phyloP scores from a whole-genome alignment of 1,140 invertebrate genomes.

The Mamestra configurata region DNA sequence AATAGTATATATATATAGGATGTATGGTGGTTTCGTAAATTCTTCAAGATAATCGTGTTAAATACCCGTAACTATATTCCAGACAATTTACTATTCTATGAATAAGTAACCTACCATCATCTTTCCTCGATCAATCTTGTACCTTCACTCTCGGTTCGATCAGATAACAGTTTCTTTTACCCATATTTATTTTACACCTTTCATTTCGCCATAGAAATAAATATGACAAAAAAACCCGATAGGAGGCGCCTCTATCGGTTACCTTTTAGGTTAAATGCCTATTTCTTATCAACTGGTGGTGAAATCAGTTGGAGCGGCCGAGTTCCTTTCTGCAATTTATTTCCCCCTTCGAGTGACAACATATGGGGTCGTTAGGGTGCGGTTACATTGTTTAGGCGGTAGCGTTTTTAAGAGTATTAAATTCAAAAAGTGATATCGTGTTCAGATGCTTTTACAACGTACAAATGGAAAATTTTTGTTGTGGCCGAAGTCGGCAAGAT shows the following conservation, averaged over 20 bases:
- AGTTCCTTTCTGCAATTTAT: slow-evolving; percentile 50
- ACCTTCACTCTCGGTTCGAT: too few species aligned
- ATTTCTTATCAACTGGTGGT: slow-evolving; percentile 48
- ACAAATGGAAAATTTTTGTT: too few species aligned
- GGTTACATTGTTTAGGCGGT: slow-evolving; percentile 22
- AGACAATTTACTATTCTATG: neutral
- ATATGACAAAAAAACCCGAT: slow-evolving; percentile 30
- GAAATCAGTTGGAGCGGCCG: slow-evolving; percentile 44
- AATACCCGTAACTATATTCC: neutral
- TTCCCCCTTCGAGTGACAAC: slow-evolving; percentile 57
- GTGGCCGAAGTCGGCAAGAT: too few species aligned
- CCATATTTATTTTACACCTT: slow-evolving; percentile 9
- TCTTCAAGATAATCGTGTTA: too few species aligned
- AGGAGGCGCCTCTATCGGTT: slow-evolving; percentile 13
- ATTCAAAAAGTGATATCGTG: too few species aligned
- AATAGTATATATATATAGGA: too few species aligned
- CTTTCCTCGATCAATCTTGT: slow-evolving; percentile 25
- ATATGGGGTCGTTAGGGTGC: slow-evolving; percentile 59
- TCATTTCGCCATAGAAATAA: slow-evolving; percentile 32
- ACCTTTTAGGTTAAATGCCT: slow-evolving; percentile 49
- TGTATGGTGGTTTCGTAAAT: too few species aligned
- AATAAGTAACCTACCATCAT: neutral
- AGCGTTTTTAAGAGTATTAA: slow-evolving; percentile 46
- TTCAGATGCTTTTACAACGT: too few species aligned
- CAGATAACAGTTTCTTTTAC: neutral